Conservation (phyloP, 1,140 invertebrate species). For the Chionoecetes opilio region DNA sequence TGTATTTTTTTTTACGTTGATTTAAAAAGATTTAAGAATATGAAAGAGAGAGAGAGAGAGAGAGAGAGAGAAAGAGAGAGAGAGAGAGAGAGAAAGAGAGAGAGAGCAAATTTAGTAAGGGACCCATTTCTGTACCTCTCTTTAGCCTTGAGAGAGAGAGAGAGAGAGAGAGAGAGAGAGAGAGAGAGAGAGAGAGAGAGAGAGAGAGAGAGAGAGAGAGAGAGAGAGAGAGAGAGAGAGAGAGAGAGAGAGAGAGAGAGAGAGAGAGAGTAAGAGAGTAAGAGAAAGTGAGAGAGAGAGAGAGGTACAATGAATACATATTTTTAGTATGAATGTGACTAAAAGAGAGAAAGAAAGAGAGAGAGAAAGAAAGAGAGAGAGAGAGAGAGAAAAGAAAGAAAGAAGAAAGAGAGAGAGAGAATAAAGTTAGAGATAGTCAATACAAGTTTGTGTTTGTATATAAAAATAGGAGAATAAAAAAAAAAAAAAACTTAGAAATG, state of each 20-base stretch:
- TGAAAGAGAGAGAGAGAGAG: background rate
- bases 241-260: background rate
- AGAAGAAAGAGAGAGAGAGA: background rate
- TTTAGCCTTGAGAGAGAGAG: background rate
- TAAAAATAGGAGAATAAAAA: background rate
- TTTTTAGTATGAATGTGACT: too few relatives aligned
- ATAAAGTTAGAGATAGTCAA: background rate
- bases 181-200: too few relatives aligned
- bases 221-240: background rate
- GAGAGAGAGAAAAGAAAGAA: background rate
- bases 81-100: background rate
- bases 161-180: conserved; percentile 21
- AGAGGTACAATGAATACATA: too few relatives aligned
- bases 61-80: background rate
- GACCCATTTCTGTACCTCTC: background rate
- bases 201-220: background rate
- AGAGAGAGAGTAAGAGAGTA: background rate
- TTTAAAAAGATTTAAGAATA: background rate
- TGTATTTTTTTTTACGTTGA: background rate
- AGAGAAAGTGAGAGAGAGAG: too few relatives aligned
- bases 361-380: background rate
- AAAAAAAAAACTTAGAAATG: background rate
- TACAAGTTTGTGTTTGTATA: background rate
- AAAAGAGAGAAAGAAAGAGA: too few relatives aligned
- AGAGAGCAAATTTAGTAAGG: background rate